phyloP scores from a whole-genome alignment of 2,888 invertebrate genomes.

The Callyntrura guangdongensis region DNA sequence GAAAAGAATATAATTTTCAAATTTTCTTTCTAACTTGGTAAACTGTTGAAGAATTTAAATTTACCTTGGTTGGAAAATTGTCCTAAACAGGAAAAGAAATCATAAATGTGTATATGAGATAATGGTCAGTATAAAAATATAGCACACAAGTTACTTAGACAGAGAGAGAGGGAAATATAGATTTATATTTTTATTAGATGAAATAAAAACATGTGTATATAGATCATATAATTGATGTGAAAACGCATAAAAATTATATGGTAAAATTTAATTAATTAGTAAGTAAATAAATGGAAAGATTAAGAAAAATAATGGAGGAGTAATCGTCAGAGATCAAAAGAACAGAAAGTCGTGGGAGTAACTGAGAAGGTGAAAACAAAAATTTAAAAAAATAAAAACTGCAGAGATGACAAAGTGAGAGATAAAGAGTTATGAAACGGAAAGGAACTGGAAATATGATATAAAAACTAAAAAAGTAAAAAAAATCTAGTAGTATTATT shows the following conservation, averaged over 20 bases:
- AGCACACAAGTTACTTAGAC: constrained; percentile 63
- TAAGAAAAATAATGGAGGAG: not conserved
- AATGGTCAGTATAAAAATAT: constrained; percentile 74
- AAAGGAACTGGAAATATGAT: constrained; percentile 41
- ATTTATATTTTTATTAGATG: constrained; percentile 28
- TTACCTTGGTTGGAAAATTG: constrained; percentile 79
- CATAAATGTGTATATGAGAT: constrained; percentile 79
- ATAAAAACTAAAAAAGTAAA: constrained; percentile 34
- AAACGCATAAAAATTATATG: constrained; percentile 37
- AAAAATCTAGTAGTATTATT: constrained; percentile 31
- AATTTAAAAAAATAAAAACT: constrained; percentile 11
- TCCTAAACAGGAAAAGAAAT: constrained; percentile 79
- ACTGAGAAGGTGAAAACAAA: constrained; percentile 30
- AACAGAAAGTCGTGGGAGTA: constrained; percentile 15
- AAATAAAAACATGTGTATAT: constrained; percentile 46
- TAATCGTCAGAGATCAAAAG: not conserved
- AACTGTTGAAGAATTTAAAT: constrained; percentile 80
- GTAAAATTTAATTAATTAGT: constrained; percentile 16
- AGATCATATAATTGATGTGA: constrained; percentile 50
- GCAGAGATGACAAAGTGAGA: constrained; percentile 29
- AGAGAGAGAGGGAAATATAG: constrained; percentile 52
- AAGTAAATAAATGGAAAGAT: not conserved
- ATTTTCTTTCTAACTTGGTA: constrained; percentile 78
- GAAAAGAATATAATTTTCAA: constrained; percentile 77
- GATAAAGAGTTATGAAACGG: constrained; percentile 29